These are phyloP conservation scores for Drosophila niveifrons DNA, from an alignment of 2,888 invertebrate genomes.

Conservation along the genomic window DNA sequence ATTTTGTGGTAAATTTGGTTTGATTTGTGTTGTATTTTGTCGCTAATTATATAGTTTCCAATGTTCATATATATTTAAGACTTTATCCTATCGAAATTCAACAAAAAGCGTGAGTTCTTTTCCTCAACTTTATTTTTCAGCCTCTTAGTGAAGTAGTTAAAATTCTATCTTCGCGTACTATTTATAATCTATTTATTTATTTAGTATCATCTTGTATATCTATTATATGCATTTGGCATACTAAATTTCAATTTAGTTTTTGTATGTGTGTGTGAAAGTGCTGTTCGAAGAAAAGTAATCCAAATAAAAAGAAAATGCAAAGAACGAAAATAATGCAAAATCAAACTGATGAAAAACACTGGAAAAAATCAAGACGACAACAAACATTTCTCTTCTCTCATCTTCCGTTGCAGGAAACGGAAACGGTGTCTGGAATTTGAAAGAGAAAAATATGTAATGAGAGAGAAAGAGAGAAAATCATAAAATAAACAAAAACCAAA, in stretches of 20 bases:
- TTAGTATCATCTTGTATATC: slow-evolving; percentile 10
- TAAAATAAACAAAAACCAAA: slow-evolving; percentile 24
- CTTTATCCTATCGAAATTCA: not conserved
- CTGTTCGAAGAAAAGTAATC: slow-evolving; percentile 41
- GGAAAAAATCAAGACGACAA: slow-evolving; percentile 50
- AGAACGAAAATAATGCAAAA: not conserved
- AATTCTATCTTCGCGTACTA: slow-evolving; percentile 1
- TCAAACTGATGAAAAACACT: slow-evolving; percentile 27
- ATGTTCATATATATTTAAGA: slow-evolving; percentile 11
- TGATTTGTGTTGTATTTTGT: slow-evolving; percentile 2
- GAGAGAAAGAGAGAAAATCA: slow-evolving; percentile 30
- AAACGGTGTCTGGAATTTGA: slow-evolving; percentile 51
- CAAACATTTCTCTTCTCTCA: slow-evolving; percentile 78
- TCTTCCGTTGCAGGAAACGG: slow-evolving; percentile 80
- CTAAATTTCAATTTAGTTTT: slow-evolving; percentile 38
- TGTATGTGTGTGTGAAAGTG: slow-evolving; percentile 56
- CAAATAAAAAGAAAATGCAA: slow-evolving; percentile 17
- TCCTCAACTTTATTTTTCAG: slow-evolving; percentile 27
- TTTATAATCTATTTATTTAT: slow-evolving; percentile 2
- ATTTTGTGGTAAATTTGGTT: slow-evolving; percentile 24
- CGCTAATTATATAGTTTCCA: slow-evolving; percentile 7
- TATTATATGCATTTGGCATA: slow-evolving; percentile 12
- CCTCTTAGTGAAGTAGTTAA: slow-evolving; percentile 6
- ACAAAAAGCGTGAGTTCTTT: not conserved
- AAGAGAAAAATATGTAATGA: slow-evolving; percentile 37